Percentiles rank a stretch among this genome's conserved stretches.
Evolutionary conservation across 2,888 invertebrate species (phyloP).

Genomic region (Sinotaia quadrata): DNA sequence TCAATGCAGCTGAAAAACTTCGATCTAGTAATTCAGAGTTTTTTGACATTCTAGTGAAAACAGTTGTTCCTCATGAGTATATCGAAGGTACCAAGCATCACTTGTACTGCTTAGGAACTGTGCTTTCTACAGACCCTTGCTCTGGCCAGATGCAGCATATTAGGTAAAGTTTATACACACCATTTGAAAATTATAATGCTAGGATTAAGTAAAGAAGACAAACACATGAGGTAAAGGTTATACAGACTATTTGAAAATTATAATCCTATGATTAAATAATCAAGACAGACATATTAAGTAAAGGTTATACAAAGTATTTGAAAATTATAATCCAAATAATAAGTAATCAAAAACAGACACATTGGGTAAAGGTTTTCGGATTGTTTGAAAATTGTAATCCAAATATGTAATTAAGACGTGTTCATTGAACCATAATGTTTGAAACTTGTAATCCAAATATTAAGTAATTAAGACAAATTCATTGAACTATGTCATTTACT

Average conservation of each 20-base stretch:
- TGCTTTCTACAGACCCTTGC: constrained; percentile 70
- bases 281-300: background rate
- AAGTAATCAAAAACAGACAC: too few relatives aligned
- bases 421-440: too few relatives aligned
- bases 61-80: constrained; percentile 77
- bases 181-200: background rate
- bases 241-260: background rate
- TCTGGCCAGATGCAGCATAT: constrained; percentile 76
- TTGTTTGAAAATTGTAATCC: too few relatives aligned
- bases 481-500: too few relatives aligned
- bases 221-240: background rate
- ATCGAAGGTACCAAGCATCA: constrained; percentile 38
- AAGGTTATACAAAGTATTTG: too few relatives aligned
- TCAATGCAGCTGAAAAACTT: constrained; percentile 78
- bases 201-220: background rate
- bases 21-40: constrained; percentile 75
- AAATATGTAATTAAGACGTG: too few relatives aligned
- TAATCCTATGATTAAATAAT: background rate
- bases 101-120: constrained; percentile 43
- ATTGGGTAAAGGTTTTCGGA: too few relatives aligned
- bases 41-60: constrained; percentile 77
- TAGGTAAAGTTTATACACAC: constrained; percentile 68
- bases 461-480: too few relatives aligned
- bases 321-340: too few relatives aligned
- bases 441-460: too few relatives aligned